phyloP scores from a whole-genome alignment of 2,113 vertebrate genomes.

The Tachysurus fulvidraco region DNA sequence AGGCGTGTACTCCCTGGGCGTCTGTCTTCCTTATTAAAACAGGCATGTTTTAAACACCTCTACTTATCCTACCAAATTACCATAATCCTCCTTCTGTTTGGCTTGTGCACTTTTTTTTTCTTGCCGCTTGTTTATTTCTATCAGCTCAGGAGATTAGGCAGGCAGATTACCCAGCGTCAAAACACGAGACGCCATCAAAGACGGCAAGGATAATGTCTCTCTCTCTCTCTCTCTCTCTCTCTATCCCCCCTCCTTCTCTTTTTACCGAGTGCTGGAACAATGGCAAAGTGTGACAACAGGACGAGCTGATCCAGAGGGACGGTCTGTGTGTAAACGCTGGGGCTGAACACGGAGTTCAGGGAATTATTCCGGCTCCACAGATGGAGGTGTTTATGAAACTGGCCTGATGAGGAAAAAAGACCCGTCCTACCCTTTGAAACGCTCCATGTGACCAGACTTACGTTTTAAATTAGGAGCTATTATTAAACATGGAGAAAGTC shows the following conservation, averaged over 20 bases:
- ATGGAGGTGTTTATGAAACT: slow-evolving; percentile 7
- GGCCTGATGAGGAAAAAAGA: neutral
- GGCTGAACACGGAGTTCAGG: slow-evolving; percentile 54
- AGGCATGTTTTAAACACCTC: slow-evolving; percentile 69
- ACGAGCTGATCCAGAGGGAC: slow-evolving; percentile 69
- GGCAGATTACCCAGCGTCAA: slow-evolving; percentile 74
- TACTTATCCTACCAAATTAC: slow-evolving; percentile 74
- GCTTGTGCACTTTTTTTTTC: slow-evolving; percentile 71
- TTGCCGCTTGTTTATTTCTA: slow-evolving; percentile 78
- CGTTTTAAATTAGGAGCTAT: neutral
- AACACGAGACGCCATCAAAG: slow-evolving; percentile 77
- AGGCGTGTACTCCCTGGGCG: slow-evolving; percentile 17
- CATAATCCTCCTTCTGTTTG: slow-evolving; percentile 77
- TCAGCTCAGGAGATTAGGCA: slow-evolving; percentile 78
- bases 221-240: slow-evolving; percentile 50
- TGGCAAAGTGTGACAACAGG: slow-evolving; percentile 70
- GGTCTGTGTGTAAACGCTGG: slow-evolving; percentile 66
- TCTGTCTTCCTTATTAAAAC: slow-evolving; percentile 64
- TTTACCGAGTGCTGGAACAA: slow-evolving; percentile 75
- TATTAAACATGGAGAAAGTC: neutral
- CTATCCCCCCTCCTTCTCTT: slow-evolving; percentile 29
- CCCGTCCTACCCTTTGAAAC: neutral
- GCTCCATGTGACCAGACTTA: neutral
- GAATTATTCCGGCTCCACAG: neutral
- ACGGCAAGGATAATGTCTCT: slow-evolving; percentile 73